Evolutionary conservation across 2,888 invertebrate genomes (phyloP).

Genomic region (Calameuta pallipes): DNA sequence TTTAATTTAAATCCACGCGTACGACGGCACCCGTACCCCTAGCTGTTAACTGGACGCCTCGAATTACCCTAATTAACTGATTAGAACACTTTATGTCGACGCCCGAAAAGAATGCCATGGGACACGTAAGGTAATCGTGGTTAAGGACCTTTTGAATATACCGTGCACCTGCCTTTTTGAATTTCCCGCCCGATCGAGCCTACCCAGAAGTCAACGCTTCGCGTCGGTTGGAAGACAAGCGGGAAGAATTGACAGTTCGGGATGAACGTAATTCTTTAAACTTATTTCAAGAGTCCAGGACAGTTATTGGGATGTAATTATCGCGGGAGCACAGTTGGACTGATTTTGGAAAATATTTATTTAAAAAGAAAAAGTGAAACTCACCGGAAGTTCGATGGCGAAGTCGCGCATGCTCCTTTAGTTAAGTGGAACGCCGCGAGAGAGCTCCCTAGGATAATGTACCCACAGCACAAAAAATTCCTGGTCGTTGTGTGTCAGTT

Average conservation of each 20-base stretch:
- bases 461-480: slow-evolving; percentile 56
- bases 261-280: background rate
- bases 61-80: slow-evolving; percentile 25
- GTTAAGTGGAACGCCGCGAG: slow-evolving; percentile 11
- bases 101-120: slow-evolving; percentile 12
- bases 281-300: background rate
- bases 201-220: background rate
- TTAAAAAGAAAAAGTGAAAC: background rate
- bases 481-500: slow-evolving; percentile 27
- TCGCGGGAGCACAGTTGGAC: too few relatives aligned
- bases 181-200: background rate
- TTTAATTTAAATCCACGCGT: slow-evolving; percentile 19
- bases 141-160: background rate
- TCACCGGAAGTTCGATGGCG: background rate
- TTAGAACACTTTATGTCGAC: slow-evolving; percentile 23
- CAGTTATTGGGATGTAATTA: too few relatives aligned
- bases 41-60: slow-evolving; percentile 10
- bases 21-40: background rate
- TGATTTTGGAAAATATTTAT: background rate
- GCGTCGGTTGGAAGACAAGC: background rate
- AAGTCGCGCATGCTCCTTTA: background rate
- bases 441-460: slow-evolving; percentile 50
- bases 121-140: background rate
- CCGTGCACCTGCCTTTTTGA: background rate
- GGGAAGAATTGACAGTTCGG: background rate